These are phyloP conservation scores for Chesias legatella DNA, from an alignment of 2,888 invertebrate genomes.

Conservation along the genomic window DNA sequence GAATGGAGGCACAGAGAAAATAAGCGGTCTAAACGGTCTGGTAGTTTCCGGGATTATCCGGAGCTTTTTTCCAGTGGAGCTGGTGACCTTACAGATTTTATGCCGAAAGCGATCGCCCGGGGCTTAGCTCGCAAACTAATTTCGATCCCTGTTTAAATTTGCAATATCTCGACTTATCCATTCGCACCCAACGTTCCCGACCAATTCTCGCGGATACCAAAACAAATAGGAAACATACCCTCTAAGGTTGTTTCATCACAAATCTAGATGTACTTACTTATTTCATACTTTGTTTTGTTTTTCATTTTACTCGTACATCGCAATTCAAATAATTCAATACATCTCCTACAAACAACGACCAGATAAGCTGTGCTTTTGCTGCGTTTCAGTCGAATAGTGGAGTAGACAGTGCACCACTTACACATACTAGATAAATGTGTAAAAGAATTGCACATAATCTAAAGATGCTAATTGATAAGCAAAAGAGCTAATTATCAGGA, in stretches of 20 bases:
- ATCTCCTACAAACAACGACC: no score
- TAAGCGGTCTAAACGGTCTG: slow-evolving; percentile 23
- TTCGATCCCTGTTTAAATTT: slow-evolving; percentile 27
- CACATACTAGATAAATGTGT: no score
- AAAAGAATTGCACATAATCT: slow-evolving; percentile 34
- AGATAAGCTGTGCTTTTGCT: no score
- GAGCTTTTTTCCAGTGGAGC: slow-evolving; percentile 23
- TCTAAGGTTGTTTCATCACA: no score
- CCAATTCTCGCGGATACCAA: slow-evolving; percentile 15
- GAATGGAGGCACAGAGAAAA: slow-evolving; percentile 20
- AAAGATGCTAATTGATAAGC: slow-evolving; percentile 45
- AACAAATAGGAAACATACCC: no score
- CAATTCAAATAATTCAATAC: no score
- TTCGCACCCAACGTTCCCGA: background rate
- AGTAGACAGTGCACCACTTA: no score
- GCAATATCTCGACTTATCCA: slow-evolving; percentile 11
- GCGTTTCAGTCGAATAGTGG: no score
- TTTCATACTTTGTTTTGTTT: slow-evolving; percentile 16
- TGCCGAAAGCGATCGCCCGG: slow-evolving; percentile 23
- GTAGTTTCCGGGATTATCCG: slow-evolving; percentile 27
- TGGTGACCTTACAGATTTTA: slow-evolving; percentile 23
- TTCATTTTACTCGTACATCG: no score
- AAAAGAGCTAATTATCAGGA: slow-evolving; percentile 58
- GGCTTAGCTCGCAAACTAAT: slow-evolving; percentile 28
- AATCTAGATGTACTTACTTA: background rate